These are phyloP conservation scores for Diabrotica balteata DNA, from an alignment of 2,888 invertebrate species.

Conservation along the genomic window DNA sequence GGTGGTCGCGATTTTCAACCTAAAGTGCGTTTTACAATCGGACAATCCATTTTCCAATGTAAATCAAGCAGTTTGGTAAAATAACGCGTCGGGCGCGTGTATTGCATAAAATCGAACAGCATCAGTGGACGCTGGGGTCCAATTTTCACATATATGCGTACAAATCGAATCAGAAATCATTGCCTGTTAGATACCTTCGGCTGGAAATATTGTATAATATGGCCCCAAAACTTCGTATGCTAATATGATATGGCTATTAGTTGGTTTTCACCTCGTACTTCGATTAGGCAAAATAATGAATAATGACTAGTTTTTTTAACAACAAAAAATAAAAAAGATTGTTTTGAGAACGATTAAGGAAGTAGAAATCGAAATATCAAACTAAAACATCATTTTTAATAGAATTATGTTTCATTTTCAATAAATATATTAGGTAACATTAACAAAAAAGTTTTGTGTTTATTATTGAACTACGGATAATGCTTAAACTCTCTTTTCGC, in stretches of 20 bases:
- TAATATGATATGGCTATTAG: slow-evolving; percentile 6
- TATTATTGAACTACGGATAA: too few relatives aligned
- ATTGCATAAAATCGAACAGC: slow-evolving; percentile 44
- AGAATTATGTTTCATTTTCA: too few relatives aligned
- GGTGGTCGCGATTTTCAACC: slow-evolving; percentile 31
- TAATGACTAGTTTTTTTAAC: too few relatives aligned
- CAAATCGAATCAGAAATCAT: slow-evolving; percentile 43
- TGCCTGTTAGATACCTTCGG: slow-evolving; percentile 22
- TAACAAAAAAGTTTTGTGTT: too few relatives aligned
- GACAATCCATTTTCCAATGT: slow-evolving; percentile 40
- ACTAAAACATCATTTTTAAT: too few relatives aligned
- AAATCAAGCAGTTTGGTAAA: slow-evolving; percentile 29
- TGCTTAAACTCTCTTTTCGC: too few relatives aligned
- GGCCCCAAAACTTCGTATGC: slow-evolving; percentile 20
- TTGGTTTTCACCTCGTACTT: too few relatives aligned
- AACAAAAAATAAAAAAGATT: too few relatives aligned
- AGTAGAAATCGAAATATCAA: too few relatives aligned
- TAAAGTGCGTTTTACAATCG: slow-evolving; percentile 27
- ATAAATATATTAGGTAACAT: too few relatives aligned
- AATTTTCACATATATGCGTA: slow-evolving; percentile 43
- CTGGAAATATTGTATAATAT: slow-evolving; percentile 5
- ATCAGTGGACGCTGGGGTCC: slow-evolving; percentile 37
- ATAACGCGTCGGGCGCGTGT: slow-evolving; percentile 39
- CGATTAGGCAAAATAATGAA: too few relatives aligned
- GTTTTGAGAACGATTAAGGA: too few relatives aligned